Evolutionary conservation across 2,113 vertebrate species (phyloP).

Genomic region (Oxygymnocypris stewartii): DNA sequence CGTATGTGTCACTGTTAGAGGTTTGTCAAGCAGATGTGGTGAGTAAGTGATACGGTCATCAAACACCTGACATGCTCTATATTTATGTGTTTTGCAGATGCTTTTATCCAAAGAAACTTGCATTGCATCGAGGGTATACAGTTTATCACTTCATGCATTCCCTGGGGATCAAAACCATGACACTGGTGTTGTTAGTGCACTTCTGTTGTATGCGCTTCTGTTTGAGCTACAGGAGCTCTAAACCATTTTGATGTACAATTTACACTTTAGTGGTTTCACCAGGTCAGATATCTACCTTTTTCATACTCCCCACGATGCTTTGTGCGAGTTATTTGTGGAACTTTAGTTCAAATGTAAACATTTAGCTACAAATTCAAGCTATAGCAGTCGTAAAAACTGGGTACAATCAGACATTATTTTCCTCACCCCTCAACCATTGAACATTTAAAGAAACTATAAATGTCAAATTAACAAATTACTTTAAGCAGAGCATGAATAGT

Average conservation of each 20-base stretch:
- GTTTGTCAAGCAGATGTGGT: background rate
- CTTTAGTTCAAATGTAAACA: background rate
- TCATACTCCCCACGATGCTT: background rate
- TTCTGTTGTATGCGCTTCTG: background rate
- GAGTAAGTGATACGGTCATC: background rate
- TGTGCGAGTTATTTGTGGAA: background rate
- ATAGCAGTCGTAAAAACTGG: background rate
- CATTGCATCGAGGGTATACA: background rate
- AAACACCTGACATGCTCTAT: background rate
- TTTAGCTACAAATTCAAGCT: background rate
- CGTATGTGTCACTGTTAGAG: background rate
- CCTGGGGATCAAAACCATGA: background rate
- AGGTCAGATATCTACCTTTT: background rate
- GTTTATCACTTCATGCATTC: background rate
- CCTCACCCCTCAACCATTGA: background rate
- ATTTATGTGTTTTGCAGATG: background rate
- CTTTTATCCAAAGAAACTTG: background rate
- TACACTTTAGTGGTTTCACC: background rate
- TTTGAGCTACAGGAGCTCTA: background rate
- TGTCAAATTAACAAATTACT: background rate
- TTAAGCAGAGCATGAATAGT: background rate
- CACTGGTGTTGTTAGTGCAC: background rate
- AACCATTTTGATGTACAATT: background rate
- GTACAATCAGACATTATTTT: background rate
- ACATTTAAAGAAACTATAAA: background rate